These are phyloP conservation scores for Cosmorhoe ocellata DNA, from an alignment of 2,888 invertebrate species.

Conservation along the genomic window DNA sequence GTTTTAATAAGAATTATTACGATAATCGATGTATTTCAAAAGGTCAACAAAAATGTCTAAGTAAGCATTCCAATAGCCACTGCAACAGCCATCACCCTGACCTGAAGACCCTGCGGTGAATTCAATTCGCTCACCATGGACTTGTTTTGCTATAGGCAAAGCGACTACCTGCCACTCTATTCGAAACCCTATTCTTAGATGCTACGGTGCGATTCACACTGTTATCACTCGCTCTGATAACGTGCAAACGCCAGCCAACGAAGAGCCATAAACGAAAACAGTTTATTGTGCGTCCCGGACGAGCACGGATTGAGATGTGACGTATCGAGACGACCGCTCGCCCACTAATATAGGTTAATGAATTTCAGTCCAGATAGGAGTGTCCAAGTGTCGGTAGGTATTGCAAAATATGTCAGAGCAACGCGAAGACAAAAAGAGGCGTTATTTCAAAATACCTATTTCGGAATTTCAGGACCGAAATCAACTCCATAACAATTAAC, in stretches of 20 bases:
- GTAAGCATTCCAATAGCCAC: conserved; percentile 28
- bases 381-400: conserved; percentile 28
- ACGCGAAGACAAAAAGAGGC: conserved; percentile 66
- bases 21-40: neutral
- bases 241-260: conserved; percentile 46
- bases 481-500: conserved; percentile 83
- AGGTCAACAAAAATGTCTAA: conserved; percentile 14
- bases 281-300: conserved; percentile 39
- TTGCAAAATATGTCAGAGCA: conserved; percentile 37
- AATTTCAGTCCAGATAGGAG: conserved; percentile 17
- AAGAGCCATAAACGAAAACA: conserved; percentile 55
- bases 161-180: conserved; percentile 38
- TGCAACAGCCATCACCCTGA: conserved; percentile 58
- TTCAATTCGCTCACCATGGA: conserved; percentile 64
- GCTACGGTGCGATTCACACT: conserved; percentile 53
- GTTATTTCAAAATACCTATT: conserved; percentile 81
- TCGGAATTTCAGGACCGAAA: conserved; percentile 82
- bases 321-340: conserved; percentile 22
- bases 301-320: conserved; percentile 33
- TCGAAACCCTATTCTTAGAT: conserved; percentile 47
- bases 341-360: conserved; percentile 29
- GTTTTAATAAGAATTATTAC: no score
- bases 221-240: conserved; percentile 74
- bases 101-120: conserved; percentile 58
- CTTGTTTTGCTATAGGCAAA: conserved; percentile 58